These are phyloP conservation scores for Zaprionus kolodkinae DNA, from an alignment of 1,140 invertebrate species.

Conservation along the genomic window DNA sequence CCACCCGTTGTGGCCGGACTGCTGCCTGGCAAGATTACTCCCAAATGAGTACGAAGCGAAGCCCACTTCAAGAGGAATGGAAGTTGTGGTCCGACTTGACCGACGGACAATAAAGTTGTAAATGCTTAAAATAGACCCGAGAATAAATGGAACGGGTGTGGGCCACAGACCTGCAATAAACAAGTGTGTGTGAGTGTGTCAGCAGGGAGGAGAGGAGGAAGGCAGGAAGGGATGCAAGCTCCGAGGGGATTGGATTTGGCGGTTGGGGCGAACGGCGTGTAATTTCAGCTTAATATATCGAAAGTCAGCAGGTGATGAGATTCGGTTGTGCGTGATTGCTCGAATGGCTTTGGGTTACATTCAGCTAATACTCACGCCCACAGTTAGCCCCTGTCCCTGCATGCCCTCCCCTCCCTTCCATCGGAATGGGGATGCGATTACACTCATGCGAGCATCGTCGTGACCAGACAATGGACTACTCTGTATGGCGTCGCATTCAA, in stretches of 20 bases:
- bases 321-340: constrained; percentile 32
- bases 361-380: neutral
- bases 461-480: constrained; percentile 4
- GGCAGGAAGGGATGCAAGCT: neutral
- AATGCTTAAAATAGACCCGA: constrained; percentile 70
- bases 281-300: constrained; percentile 67
- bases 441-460: constrained; percentile 1
- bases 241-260: neutral
- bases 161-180: constrained; percentile 22
- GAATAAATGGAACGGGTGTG: constrained; percentile 31
- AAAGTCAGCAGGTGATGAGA: constrained; percentile 74
- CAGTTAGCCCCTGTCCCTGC: neutral
- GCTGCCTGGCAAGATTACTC: constrained; percentile 57
- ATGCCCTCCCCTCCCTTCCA: neutral
- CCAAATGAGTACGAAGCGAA: constrained; percentile 41
- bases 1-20: constrained; percentile 32
- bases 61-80: constrained; percentile 4
- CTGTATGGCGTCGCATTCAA: neutral
- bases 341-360: constrained; percentile 1
- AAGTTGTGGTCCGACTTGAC: constrained; percentile 43
- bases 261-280: constrained; percentile 40
- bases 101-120: constrained; percentile 63
- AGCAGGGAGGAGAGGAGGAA: too few species aligned
- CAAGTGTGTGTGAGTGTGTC: neutral
- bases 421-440: constrained; percentile 17